A percentile compares a stretch with the other conserved stretches of the same genome.
phyloP scores from a whole-genome alignment of 92 coral and sea anemone species.

The Parazoanthus darwini region DNA sequence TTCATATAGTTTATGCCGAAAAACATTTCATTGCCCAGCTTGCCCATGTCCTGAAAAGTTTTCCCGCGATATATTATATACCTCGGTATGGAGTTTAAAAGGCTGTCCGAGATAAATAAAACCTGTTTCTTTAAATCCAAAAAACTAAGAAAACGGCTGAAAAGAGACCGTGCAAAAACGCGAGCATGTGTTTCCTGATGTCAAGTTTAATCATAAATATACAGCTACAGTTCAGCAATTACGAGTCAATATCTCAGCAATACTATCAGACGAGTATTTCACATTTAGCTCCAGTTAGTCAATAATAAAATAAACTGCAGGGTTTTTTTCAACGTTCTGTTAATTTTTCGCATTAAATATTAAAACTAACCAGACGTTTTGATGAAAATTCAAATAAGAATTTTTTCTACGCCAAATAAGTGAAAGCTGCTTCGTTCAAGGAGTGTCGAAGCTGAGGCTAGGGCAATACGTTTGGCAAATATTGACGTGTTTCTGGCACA shows the following conservation, averaged over 20 bases:
- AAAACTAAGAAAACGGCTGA: neutral
- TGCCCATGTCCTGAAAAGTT: neutral
- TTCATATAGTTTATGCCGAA: neutral
- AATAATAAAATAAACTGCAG: neutral
- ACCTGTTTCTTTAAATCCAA: no score
- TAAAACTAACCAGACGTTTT: neutral
- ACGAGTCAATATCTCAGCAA: no score
- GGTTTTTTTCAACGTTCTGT: neutral
- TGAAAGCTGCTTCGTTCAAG: neutral
- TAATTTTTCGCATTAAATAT: neutral
- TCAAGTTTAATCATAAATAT: no score
- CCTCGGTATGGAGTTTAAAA: neutral
- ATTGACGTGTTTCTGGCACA: neutral
- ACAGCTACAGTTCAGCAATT: neutral
- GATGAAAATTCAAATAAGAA: neutral
- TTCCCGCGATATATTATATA: neutral
- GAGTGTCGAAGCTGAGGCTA: neutral
- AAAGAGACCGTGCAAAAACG: neutral
- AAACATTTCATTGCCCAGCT: neutral
- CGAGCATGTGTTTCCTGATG: no score
- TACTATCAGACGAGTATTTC: neutral
- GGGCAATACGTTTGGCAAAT: neutral
- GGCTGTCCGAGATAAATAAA: no score
- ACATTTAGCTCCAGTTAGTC: neutral
- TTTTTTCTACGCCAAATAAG: neutral